Evolutionary conservation across 2,888 invertebrate species (phyloP).

Genomic region (Balanococcus diminutus): DNA sequence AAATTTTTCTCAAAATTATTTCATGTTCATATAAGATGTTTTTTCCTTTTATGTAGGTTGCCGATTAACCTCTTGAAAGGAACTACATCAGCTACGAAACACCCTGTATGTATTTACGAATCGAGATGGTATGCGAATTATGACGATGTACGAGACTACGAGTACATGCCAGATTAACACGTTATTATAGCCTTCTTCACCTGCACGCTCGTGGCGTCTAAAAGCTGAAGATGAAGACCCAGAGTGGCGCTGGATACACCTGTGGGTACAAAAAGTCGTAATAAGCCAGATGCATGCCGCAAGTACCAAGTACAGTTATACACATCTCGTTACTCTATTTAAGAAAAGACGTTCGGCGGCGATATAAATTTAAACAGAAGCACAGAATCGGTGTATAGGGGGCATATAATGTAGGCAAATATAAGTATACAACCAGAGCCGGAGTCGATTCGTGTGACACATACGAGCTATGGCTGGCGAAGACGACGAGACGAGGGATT

Average conservation of each 20-base stretch:
- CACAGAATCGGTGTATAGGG: background rate
- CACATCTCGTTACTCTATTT: conserved; percentile 18
- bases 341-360: background rate
- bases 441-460: background rate
- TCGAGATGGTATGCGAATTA: background rate
- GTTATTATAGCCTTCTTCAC: background rate
- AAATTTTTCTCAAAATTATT: too few species aligned
- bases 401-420: background rate
- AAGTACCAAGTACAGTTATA: conserved; percentile 28
- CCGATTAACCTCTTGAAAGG: too few species aligned
- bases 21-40: too few species aligned
- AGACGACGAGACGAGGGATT: background rate
- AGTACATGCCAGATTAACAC: background rate
- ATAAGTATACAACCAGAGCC: background rate
- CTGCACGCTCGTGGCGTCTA: background rate
- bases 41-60: too few species aligned
- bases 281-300: background rate
- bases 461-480: background rate
- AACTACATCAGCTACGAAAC: too few species aligned
- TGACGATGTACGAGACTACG: conserved; percentile 10
- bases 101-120: too few species aligned
- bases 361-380: background rate
- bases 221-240: background rate
- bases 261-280: conserved; percentile 22
- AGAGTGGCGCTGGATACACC: background rate